Base-by-base conservation (phyloP, 2,797 vertebrate genomes). In the Hybognathus amarus region DNA sequence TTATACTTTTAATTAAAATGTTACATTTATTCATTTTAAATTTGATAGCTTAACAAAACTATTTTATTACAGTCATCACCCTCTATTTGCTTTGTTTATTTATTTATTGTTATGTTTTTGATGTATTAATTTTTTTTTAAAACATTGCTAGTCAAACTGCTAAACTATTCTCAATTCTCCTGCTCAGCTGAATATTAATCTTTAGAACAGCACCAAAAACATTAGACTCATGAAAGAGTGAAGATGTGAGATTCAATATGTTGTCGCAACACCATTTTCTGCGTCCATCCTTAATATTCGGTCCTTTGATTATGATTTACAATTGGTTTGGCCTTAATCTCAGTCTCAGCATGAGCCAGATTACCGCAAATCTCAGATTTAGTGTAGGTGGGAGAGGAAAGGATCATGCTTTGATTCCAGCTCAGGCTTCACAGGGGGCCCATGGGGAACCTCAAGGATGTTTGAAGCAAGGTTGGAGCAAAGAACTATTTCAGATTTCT, bases 301-400 rank as follows among this genome's bases (percentile, higher is more conserved):
- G 30, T 77, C 67, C 30, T 78, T 47, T 70, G 66, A 83, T 83
- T 59, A 83, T 59, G 73, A 71, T 78, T 78, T 50, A 83, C 82
- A 78, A 36, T 52, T 64, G 54, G 82, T 36, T 27, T 77, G 30
- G 40, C 54, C 75, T 78, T 83, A 83, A 83, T 78, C 54, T 71
- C 27, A 52, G 54, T 38, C 75, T 9, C 75, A 64, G 54, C 75
- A 40, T 50, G 82, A 64, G 67, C 22, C 67, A 78, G 75, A 78
- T 78, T 83, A 78, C 27, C 0, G 6, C 56, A 78, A 78, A 83
- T 83, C 82, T 40, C 54, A 47, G 52, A 77, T 77, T 69, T 77
- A 83, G 50, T 83, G 27, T 77, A 69, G 30, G 9, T 61, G 74
- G 40, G 36, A 77, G 74, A 59, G 82, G 74, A 77, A 69, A 68